These are phyloP conservation scores for Phalacrocorax aristotelis DNA, from an alignment of 2,113 vertebrate genomes.

Conservation along the genomic window DNA sequence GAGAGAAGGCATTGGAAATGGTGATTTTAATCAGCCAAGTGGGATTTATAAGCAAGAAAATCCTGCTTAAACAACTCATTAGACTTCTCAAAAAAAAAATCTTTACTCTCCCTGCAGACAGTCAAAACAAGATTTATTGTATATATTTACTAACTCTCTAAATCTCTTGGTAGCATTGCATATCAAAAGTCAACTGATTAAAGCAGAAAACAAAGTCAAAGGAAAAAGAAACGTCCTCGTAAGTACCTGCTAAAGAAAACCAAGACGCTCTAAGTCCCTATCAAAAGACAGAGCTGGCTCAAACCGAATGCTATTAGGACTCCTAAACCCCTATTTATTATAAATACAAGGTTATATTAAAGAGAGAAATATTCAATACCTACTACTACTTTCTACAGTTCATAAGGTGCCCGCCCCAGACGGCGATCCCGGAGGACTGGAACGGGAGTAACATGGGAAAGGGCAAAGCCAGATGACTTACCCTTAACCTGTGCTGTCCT, in stretches of 20 bases:
- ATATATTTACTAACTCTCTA: not conserved
- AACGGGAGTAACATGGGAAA: accelerated
- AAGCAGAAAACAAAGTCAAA: not conserved
- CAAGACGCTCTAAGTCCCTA: not conserved
- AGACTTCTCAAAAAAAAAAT: not conserved
- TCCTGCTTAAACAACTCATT: not conserved
- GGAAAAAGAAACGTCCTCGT: not conserved
- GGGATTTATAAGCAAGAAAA: not conserved
- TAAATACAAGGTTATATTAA: not conserved
- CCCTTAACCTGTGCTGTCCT: not conserved
- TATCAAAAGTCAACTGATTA: not conserved
- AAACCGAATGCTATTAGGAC: too few species aligned
- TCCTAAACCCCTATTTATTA: not conserved
- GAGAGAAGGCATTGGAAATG: not conserved
- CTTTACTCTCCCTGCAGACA: not conserved
- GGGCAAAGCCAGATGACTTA: accelerated
- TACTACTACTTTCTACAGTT: not conserved
- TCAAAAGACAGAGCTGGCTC: not conserved
- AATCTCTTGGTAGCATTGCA: not conserved
- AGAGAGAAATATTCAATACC: not conserved
- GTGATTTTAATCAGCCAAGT: constrained; percentile 22
- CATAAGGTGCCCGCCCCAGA: not conserved
- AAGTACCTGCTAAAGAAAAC: not conserved
- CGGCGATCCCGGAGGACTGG: accelerated
- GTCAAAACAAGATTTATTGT: not conserved